These are phyloP conservation scores for Pelmatolapia mariae DNA, from an alignment of 2,113 vertebrate species.

Conservation along the genomic window DNA sequence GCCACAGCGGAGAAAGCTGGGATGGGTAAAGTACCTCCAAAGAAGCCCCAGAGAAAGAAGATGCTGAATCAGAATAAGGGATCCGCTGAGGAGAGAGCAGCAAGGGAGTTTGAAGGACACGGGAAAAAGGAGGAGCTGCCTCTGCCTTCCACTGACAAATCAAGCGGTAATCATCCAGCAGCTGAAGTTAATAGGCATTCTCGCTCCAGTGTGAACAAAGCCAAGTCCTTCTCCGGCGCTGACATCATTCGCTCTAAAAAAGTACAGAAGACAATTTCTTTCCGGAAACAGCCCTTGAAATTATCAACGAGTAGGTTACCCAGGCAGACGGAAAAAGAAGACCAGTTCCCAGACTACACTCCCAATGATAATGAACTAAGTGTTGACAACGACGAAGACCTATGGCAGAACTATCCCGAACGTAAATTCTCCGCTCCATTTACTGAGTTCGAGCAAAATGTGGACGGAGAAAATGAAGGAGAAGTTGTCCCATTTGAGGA, in stretches of 20 bases:
- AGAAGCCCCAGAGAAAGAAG: conserved; percentile 82
- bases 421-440: conserved; percentile 19
- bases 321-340: conserved; percentile 69
- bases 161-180: conserved; percentile 69
- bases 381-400: neutral
- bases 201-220: conserved; percentile 66
- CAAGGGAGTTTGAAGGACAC: neutral
- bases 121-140: conserved; percentile 16
- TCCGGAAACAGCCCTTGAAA: conserved; percentile 83
- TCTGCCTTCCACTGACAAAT: conserved; percentile 61
- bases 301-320: conserved; percentile 78
- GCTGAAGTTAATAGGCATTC: conserved; percentile 40
- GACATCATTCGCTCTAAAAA: conserved; percentile 75
- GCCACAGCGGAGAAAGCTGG: conserved; percentile 49
- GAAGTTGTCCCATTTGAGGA: conserved; percentile 74
- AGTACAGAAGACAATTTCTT: conserved; percentile 76
- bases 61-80: neutral
- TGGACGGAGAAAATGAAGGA: conserved; percentile 42
- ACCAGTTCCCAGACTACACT: conserved; percentile 56
- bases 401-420: neutral
- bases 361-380: conserved; percentile 1
- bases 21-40: conserved; percentile 70
- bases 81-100: neutral
- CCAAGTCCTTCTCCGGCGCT: conserved; percentile 85
- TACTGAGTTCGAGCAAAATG: conserved; percentile 47